Conservation (phyloP, 2,888 invertebrate genomes). For the Drosophila borealis region DNA sequence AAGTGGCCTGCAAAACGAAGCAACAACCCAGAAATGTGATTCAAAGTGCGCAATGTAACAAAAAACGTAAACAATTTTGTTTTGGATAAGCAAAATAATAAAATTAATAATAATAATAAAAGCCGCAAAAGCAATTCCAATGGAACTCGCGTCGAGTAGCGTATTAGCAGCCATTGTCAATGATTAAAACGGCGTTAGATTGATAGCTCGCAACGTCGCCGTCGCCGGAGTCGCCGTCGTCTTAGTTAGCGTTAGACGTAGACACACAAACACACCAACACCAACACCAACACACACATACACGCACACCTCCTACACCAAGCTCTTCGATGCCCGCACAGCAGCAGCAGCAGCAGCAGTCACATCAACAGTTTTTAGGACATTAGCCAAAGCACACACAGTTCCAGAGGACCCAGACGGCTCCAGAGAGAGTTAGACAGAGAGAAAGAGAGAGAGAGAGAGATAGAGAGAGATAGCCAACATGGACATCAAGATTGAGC, state of each 20-base stretch:
- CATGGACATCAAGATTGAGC: conserved; percentile 84
- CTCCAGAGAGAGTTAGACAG: conserved; percentile 4
- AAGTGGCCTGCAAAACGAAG: conserved; percentile 73
- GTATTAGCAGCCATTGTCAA: conserved; percentile 66
- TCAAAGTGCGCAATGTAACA: conserved; percentile 74
- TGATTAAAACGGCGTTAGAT: conserved; percentile 61
- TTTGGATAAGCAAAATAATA: conserved; percentile 43
- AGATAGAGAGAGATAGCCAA: conserved; percentile 33
- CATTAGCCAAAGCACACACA: conserved; percentile 32
- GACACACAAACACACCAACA: conserved; percentile 30
- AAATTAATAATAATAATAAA: conserved; percentile 18
- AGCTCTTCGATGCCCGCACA: conserved; percentile 45
- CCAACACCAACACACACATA: conserved; percentile 17
- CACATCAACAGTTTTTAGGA: conserved; percentile 46
- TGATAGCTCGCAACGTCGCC: conserved; percentile 46
- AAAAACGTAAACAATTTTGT: conserved; percentile 57
- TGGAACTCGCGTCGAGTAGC: conserved; percentile 68
- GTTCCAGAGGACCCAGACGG: conserved; percentile 14
- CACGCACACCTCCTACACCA: neutral
- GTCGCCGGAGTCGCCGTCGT: conserved; percentile 50
- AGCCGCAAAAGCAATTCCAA: conserved; percentile 45
- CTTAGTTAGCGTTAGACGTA: conserved; percentile 65
- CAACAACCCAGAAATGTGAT: conserved; percentile 72
- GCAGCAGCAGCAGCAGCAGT: conserved; percentile 33
- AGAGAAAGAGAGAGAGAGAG: conserved; percentile 5